Conservation (phyloP, 2,888 invertebrate species). For the Ochlodes sylvanus region DNA sequence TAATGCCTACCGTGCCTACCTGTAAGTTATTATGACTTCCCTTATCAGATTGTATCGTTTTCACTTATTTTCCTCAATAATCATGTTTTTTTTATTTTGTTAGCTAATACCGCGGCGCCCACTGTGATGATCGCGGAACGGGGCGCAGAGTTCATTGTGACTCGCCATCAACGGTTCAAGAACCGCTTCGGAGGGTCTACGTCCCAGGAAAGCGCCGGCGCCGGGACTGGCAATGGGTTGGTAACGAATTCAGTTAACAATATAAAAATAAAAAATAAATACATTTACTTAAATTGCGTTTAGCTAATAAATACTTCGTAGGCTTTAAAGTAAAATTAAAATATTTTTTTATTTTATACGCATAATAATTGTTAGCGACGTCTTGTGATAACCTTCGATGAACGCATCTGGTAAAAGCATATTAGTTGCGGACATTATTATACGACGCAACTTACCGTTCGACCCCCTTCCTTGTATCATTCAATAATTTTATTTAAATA, state of each 20-base stretch:
- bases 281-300: neutral
- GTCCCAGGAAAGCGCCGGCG: conserved; percentile 50
- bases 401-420: too few relatives aligned
- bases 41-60: too few relatives aligned
- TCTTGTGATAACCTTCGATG: too few relatives aligned
- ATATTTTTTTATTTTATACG: too few relatives aligned
- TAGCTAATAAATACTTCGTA: too few relatives aligned
- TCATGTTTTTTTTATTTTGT: conserved; percentile 24
- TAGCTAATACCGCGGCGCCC: conserved; percentile 85
- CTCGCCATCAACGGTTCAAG: conserved; percentile 71
- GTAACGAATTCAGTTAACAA: neutral
- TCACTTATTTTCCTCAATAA: neutral
- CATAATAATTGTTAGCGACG: too few relatives aligned
- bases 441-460: too few relatives aligned
- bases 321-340: too few relatives aligned
- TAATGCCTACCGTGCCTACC: conserved; percentile 82
- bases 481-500: too few relatives aligned
- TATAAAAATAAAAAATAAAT: neutral
- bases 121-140: conserved; percentile 86
- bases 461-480: too few relatives aligned
- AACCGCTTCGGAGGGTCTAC: conserved; percentile 53
- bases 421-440: too few relatives aligned
- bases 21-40: conserved; percentile 57
- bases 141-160: conserved; percentile 79
- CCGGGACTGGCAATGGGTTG: conserved; percentile 35